These are phyloP conservation scores for Drosophila suboccidentalis DNA, from an alignment of 2,888 invertebrate species.

Conservation along the genomic window DNA sequence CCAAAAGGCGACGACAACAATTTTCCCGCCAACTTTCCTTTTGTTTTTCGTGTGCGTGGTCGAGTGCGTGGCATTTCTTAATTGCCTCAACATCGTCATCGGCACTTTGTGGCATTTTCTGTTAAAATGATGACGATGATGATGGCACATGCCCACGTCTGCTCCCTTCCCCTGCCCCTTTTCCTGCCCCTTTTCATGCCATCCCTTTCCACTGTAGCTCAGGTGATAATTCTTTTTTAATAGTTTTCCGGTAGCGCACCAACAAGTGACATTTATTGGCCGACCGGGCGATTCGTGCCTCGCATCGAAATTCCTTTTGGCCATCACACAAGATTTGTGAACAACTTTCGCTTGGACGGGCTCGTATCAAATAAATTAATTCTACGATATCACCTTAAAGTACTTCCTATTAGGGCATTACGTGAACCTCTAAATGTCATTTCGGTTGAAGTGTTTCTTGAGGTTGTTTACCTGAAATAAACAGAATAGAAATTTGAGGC, in stretches of 20 bases:
- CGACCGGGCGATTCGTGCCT: constrained; percentile 55
- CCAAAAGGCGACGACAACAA: constrained; percentile 25
- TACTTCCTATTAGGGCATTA: constrained; percentile 29
- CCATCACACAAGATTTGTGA: constrained; percentile 47
- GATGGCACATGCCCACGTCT: constrained; percentile 20
- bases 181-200: background rate
- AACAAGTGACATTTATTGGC: constrained; percentile 79
- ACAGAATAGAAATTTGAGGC: background rate
- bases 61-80: constrained; percentile 53
- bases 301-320: constrained; percentile 51
- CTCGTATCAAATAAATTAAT: constrained; percentile 46
- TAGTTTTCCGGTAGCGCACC: constrained; percentile 79
- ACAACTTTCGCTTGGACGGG: constrained; percentile 57
- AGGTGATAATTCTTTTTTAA: constrained; percentile 80
- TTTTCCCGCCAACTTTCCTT: constrained; percentile 42
- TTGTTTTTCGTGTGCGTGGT: constrained; percentile 2
- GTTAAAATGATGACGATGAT: constrained; percentile 16
- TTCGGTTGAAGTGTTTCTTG: constrained; percentile 4
- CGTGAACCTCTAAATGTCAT: constrained; percentile 6
- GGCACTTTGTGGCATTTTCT: constrained; percentile 44
- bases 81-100: constrained; percentile 51
- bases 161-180: background rate
- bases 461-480: constrained; percentile 53
- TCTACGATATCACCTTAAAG: constrained; percentile 25
- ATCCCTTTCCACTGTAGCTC: background rate